These are phyloP conservation scores for Acrocyrtus sp. DNA, from an alignment of 2,888 invertebrate species.

Conservation along the genomic window DNA sequence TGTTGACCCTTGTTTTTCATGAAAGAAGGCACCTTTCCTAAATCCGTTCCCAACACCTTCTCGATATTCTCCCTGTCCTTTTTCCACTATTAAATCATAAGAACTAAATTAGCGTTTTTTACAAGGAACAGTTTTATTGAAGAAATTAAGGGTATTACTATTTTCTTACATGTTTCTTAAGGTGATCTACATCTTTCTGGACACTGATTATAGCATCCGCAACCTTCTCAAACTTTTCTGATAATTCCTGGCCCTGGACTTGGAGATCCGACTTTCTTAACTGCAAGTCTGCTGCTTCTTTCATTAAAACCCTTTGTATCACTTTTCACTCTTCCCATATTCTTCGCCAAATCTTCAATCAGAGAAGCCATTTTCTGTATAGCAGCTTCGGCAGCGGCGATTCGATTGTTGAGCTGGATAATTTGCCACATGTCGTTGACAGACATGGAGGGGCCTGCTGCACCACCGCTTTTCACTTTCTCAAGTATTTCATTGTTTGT, in stretches of 20 bases:
- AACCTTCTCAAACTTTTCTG: slow-evolving; percentile 22
- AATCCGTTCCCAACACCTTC: slow-evolving; percentile 43
- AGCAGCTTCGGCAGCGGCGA: slow-evolving; percentile 74
- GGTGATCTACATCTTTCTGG: slow-evolving; percentile 28
- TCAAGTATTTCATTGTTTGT: slow-evolving; percentile 68
- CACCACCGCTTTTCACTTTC: slow-evolving; percentile 64
- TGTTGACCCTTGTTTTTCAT: slow-evolving; percentile 27
- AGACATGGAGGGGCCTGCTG: slow-evolving; percentile 8
- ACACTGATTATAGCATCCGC: slow-evolving; percentile 19
- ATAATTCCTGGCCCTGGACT: slow-evolving; percentile 6
- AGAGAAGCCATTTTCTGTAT: slow-evolving; percentile 71
- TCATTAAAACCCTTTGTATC: slow-evolving; percentile 51
- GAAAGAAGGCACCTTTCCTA: slow-evolving; percentile 45
- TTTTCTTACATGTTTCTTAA: slow-evolving; percentile 48
- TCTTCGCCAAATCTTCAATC: slow-evolving; percentile 71
- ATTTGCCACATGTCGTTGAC: slow-evolving; percentile 75
- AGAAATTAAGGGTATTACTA: too few species aligned
- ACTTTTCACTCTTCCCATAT: slow-evolving; percentile 65
- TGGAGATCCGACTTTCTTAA: slow-evolving; percentile 24
- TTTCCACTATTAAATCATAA: slow-evolving; percentile 43
- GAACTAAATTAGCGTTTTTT: neutral
- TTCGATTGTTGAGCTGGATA: slow-evolving; percentile 73
- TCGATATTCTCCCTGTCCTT: slow-evolving; percentile 42
- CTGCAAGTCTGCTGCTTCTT: slow-evolving; percentile 13
- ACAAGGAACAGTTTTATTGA: too few species aligned